Conservation (phyloP, 2,113 vertebrate genomes). For the Falcunculus frontatus region DNA sequence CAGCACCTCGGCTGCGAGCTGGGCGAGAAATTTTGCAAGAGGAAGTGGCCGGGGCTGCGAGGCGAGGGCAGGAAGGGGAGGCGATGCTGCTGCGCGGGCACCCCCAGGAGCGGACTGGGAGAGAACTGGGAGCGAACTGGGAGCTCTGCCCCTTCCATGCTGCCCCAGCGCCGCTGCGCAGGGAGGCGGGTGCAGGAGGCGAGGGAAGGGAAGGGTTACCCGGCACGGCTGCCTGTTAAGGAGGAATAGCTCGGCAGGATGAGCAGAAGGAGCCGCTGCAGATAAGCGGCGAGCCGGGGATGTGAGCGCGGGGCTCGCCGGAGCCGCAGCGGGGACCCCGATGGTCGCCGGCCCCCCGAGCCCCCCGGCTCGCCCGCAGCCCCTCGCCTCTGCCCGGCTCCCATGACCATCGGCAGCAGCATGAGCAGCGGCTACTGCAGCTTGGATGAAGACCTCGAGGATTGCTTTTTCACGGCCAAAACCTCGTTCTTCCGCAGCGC, state of each 20-base stretch:
- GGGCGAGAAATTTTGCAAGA: slow-evolving; percentile 69
- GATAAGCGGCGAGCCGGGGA: slow-evolving; percentile 18
- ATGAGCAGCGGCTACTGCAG: slow-evolving; percentile 98
- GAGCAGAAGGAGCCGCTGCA: slow-evolving; percentile 5
- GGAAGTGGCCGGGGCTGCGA: slow-evolving; percentile 79
- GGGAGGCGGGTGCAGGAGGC: not conserved
- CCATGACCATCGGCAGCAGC: slow-evolving; percentile 79
- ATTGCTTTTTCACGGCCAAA: slow-evolving; percentile 96
- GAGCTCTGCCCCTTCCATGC: slow-evolving; percentile 6
- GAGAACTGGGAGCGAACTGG: not conserved
- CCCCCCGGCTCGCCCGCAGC: not conserved
- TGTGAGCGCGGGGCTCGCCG: not conserved
- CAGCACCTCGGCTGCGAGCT: not conserved
- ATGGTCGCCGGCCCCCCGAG: not conserved
- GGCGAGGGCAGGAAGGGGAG: slow-evolving; percentile 74
- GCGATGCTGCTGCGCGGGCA: slow-evolving; percentile 20
- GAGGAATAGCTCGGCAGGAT: not conserved
- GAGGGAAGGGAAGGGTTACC: slow-evolving; percentile 29
- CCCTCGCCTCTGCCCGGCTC: not conserved
- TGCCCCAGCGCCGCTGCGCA: not conserved
- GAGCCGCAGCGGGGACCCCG: not conserved
- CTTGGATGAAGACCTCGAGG: slow-evolving; percentile 92
- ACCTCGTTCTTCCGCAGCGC: slow-evolving; percentile 86
- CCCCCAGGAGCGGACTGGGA: slow-evolving; percentile 49
- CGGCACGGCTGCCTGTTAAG: not conserved